These are phyloP conservation scores for Sphaerophoria rueppellii DNA, from an alignment of 2,888 invertebrate genomes.

Conservation along the genomic window DNA sequence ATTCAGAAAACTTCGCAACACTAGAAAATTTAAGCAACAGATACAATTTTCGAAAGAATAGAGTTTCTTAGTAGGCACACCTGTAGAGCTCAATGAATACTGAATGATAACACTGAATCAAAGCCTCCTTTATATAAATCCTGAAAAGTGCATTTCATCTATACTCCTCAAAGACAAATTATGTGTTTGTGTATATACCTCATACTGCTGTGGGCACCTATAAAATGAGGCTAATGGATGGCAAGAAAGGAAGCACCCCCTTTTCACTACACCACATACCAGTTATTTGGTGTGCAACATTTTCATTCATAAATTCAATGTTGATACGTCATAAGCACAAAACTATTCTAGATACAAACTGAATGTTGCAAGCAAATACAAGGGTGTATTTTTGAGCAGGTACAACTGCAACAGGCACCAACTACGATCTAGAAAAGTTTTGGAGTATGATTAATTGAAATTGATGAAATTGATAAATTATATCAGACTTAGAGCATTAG, in stretches of 20 bases:
- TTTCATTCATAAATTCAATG: constrained; percentile 57
- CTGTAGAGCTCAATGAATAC: constrained; percentile 75
- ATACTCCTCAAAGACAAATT: constrained; percentile 40
- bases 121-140: constrained; percentile 74
- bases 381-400: too few species aligned
- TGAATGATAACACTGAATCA: constrained; percentile 62
- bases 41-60: constrained; percentile 37
- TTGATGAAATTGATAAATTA: too few species aligned
- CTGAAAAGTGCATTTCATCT: constrained; percentile 47
- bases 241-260: constrained; percentile 33
- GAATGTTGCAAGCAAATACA: not conserved
- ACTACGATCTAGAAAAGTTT: too few species aligned
- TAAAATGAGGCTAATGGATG: constrained; percentile 14
- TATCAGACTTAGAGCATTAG: too few species aligned
- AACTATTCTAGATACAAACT: constrained; percentile 28
- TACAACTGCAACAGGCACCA: too few species aligned
- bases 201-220: not conserved
- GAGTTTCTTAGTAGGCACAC: constrained; percentile 67
- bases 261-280: constrained; percentile 4
- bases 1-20: constrained; percentile 14
- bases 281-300: constrained; percentile 39
- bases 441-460: too few species aligned
- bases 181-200: not conserved
- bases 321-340: not conserved
- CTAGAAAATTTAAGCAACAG: not conserved